Conservation (phyloP, 1,140 invertebrate genomes). For the Zaprionus vittiger region DNA sequence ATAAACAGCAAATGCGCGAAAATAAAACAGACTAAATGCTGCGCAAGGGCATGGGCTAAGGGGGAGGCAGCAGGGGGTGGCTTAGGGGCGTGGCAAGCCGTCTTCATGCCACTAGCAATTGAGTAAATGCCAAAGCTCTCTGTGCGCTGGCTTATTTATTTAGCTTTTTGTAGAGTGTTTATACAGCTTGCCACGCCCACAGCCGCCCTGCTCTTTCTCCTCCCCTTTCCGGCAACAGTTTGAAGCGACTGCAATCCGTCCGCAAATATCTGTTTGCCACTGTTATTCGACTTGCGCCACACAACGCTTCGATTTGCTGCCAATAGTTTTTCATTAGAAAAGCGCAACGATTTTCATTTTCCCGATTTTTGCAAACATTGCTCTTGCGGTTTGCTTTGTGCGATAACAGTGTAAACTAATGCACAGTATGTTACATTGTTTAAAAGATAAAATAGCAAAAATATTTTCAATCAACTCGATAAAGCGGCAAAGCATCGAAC, state of each 20-base stretch:
- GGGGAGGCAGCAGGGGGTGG: not conserved
- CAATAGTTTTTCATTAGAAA: constrained; percentile 21
- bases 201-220: not conserved
- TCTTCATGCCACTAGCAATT: constrained; percentile 30
- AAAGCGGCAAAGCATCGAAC: not conserved
- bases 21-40: constrained; percentile 50
- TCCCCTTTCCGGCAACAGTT: not conserved
- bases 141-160: constrained; percentile 25
- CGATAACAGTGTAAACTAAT: constrained; percentile 6
- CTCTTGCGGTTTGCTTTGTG: constrained; percentile 21
- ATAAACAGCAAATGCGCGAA: constrained; percentile 72
- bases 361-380: not conserved
- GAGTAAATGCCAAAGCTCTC: constrained; percentile 22
- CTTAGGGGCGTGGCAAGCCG: not conserved
- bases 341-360: constrained; percentile 20
- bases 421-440: not conserved
- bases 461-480: not conserved
- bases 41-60: not conserved
- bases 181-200: not conserved
- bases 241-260: not conserved
- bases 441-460: not conserved
- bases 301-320: not conserved
- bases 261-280: constrained; percentile 33
- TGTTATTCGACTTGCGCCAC: not conserved
- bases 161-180: constrained; percentile 30